Evolutionary conservation across 2,113 vertebrate genomes (phyloP).

Genomic region (Cynocephalus volans): DNA sequence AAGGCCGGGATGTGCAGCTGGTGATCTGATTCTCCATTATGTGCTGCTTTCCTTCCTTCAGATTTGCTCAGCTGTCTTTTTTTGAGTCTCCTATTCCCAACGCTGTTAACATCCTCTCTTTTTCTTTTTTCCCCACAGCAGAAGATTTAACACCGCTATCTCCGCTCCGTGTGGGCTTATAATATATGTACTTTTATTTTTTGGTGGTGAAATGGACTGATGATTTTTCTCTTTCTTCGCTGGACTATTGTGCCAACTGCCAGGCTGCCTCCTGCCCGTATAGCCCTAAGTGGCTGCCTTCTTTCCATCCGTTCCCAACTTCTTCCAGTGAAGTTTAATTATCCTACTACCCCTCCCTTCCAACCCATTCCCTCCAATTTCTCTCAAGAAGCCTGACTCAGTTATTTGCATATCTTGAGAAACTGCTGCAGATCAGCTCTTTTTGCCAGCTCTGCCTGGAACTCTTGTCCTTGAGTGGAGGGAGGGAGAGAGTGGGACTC

Average conservation of each 20-base stretch:
- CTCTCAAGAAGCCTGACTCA: conserved; percentile 72
- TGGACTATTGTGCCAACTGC: conserved; percentile 91
- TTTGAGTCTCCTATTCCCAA: rapidly evolving
- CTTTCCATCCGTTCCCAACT: conserved; percentile 57
- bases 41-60: background rate
- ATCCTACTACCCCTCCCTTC: background rate
- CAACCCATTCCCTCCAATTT: conserved; percentile 21
- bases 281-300: conserved; percentile 66
- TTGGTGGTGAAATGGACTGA: conserved; percentile 90
- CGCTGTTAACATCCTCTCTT: conserved; percentile 61
- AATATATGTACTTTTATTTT: conserved; percentile 87
- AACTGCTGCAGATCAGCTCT: conserved; percentile 81
- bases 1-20: background rate
- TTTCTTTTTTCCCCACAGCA: conserved; percentile 86
- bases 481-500: conserved; percentile 65
- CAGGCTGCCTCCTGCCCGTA: conserved; percentile 85
- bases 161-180: conserved; percentile 86
- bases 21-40: conserved; percentile 33
- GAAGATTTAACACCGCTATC: conserved; percentile 89
- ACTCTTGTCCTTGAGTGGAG: conserved; percentile 42
- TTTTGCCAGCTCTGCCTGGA: conserved; percentile 77
- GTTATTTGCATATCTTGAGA: conserved; percentile 73
- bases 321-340: conserved; percentile 65
- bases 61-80: background rate
- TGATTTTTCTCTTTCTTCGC: conserved; percentile 87